Evolutionary conservation across 2,888 invertebrate genomes (phyloP), one percentile per base, ranked within the genome.

Genomic region (Dicycla oo): DNA sequence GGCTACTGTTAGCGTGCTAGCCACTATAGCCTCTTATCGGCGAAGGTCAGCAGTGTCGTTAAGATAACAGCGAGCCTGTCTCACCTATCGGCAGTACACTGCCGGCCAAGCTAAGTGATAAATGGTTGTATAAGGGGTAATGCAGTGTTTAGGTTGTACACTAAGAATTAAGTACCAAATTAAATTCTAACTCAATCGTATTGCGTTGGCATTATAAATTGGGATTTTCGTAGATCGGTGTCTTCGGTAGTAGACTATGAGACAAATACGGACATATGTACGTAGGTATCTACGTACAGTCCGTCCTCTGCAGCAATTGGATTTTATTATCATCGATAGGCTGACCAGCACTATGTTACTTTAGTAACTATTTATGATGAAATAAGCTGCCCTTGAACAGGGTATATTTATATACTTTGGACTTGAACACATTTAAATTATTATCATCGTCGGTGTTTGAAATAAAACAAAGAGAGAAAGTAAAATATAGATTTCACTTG

Each of bases 21-120:
- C 18, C 53, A 34, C 68, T 69, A 80, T 80, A 73, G 75, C 49
- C 11, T 60, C 72, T 87, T 86, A 88, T 88, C 86, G 78, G 67
- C 67, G 73, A 89, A 89, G 88, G 88, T 84, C 87, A 83, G 62
- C 61, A 38, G 38, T 65, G 80, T 78, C 77, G 73, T 88, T 86
- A 72, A 87, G 88, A 88, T 88, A 70, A 84, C 60, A 67, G 51
- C 67, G 57, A 68, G 51, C 69, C 68, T 78, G 78, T 78, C 82
- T 82, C 69, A 79, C 78, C 80, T 77, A 80, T 75, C 75, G 69
- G 69, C n/a, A 13, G 64, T 73, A 80, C 78, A 82, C 43, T 80
- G 61, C 70, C 43, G 81, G 73, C 66, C 84, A 30, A 43, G 51
- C 43, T 49, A 54, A 78, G 61, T 80, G 69, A 73, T 54, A 81